phyloP scores from a whole-genome alignment of 2,797 vertebrate species.

The Anabas testudineus region DNA sequence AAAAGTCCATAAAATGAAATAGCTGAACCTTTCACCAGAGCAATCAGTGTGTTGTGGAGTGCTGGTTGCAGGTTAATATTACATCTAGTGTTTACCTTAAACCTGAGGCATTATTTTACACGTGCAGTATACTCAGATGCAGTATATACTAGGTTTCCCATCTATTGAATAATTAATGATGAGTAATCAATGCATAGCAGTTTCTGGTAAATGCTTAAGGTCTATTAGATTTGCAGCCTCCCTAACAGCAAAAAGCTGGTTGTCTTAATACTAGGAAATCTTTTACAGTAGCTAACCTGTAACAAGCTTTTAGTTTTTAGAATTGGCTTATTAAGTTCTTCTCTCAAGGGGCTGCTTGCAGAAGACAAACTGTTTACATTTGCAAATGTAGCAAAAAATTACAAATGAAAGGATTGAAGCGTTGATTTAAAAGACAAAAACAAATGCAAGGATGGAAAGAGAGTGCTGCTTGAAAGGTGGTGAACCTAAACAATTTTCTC shows the following conservation, averaged over 20 bases:
- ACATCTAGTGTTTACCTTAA: background rate
- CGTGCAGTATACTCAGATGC: too few relatives aligned
- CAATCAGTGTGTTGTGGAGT: background rate
- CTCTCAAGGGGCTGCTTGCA: conserved; percentile 51
- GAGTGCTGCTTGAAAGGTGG: conserved; percentile 1
- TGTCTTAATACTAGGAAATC: conserved; percentile 10
- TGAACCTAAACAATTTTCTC: too few relatives aligned
- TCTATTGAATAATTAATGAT: background rate
- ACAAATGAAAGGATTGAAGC: conserved; percentile 37
- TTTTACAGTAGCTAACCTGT: conserved; percentile 28
- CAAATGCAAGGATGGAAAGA: conserved; percentile 20
- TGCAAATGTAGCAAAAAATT: conserved; percentile 72
- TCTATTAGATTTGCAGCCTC: background rate
- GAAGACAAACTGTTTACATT: conserved; percentile 72
- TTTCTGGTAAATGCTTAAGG: background rate
- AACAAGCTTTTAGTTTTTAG: background rate
- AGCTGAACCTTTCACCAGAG: background rate
- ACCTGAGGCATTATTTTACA: background rate
- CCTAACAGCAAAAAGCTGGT: background rate
- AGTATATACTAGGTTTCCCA: background rate
- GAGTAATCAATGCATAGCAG: background rate
- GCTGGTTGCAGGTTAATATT: background rate
- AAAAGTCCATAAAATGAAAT: background rate
- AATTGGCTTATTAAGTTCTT: conserved; percentile 24
- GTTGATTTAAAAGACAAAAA: conserved; percentile 35